phyloP scores from a whole-genome alignment of 2,113 vertebrate species.

The Anas platyrhynchos region DNA sequence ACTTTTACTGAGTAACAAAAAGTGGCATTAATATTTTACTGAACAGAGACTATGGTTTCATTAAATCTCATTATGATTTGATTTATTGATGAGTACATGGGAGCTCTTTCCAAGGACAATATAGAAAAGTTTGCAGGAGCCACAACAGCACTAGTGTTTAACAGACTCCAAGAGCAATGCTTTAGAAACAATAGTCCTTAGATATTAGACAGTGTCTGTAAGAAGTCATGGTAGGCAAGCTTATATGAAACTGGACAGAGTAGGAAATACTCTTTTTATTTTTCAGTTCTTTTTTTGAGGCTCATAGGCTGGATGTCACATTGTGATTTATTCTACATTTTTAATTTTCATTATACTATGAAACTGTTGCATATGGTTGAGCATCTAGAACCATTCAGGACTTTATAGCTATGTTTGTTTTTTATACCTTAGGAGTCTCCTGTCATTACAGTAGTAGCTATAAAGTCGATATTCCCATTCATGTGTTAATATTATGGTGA shows the following conservation, averaged over 20 bases:
- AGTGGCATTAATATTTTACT: neutral
- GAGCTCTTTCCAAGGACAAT: neutral
- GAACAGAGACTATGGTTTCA: neutral
- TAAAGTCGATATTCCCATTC: neutral
- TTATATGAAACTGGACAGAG: neutral
- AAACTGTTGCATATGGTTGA: neutral
- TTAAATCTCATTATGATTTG: neutral
- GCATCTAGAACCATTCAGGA: neutral
- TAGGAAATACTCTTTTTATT: neutral
- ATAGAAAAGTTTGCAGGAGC: neutral
- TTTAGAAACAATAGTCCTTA: neutral
- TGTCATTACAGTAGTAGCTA: neutral
- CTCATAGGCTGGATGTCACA: neutral
- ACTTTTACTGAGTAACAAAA: neutral
- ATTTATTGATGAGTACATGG: constrained; percentile 6
- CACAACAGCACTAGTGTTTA: neutral
- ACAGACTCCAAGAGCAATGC: neutral
- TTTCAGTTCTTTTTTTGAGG: neutral
- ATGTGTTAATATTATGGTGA: neutral
- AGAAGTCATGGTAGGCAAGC: neutral
- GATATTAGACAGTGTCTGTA: neutral
- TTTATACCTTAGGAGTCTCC: neutral
- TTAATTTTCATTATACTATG: neutral
- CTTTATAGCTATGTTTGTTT: neutral
- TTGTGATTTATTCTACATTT: neutral